Conservation (phyloP, 2,888 invertebrate species). For the Monoplex corrugatus region DNA sequence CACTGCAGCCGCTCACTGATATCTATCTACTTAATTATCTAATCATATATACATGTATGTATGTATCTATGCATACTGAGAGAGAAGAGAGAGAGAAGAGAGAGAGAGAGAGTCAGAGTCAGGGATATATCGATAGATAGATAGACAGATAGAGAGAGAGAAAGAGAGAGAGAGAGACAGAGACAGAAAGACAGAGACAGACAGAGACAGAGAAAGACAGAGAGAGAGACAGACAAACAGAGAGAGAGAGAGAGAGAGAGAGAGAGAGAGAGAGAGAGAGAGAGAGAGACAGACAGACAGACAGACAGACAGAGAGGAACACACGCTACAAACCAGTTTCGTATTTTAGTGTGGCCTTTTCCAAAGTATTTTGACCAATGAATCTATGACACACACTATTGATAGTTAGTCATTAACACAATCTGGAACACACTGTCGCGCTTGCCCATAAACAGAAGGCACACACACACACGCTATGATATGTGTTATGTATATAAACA, state of each 20-base stretch:
- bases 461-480: no score
- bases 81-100: neutral
- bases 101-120: neutral
- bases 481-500: no score
- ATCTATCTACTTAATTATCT: no score
- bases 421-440: no score
- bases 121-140: neutral
- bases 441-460: no score
- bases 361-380: no score
- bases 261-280: neutral
- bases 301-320: conserved; percentile 9
- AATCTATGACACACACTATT: no score
- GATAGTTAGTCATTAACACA: no score
- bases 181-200: neutral
- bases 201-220: conserved; percentile 4
- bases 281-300: neutral
- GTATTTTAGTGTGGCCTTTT: no score
- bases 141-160: neutral
- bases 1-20: no score
- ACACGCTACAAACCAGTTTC: no score
- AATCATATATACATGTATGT: no score
- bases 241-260: neutral
- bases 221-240: neutral
- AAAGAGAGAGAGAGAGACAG: neutral
- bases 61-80: neutral